Percentiles rank a stretch among this genome's conserved stretches.
Evolutionary conservation across 2,797 vertebrate species (phyloP).

Genomic region (Danio jaintianensis): DNA sequence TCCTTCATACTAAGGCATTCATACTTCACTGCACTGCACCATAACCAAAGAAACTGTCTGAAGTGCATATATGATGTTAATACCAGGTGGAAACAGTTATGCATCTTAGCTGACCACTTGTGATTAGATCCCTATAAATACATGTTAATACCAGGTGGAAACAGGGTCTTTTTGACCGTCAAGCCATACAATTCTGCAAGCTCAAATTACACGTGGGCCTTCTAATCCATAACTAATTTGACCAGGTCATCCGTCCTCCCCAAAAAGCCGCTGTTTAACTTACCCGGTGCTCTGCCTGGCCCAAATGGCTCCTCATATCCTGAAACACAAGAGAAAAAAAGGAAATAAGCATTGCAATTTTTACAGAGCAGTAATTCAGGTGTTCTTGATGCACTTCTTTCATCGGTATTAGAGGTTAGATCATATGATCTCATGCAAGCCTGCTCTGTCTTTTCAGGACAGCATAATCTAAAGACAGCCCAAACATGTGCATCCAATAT

Average conservation of each 20-base stretch:
- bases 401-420: neutral
- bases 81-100: no score
- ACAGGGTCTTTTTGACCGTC: neutral
- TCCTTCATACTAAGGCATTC: no score
- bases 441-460: neutral
- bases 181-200: neutral
- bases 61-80: no score
- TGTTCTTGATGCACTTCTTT: neutral
- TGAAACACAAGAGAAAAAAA: slow-evolving; percentile 34
- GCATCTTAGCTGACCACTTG: no score
- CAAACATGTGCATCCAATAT: slow-evolving; percentile 42
- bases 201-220: neutral
- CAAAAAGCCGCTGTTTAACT: neutral
- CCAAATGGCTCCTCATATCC: slow-evolving; percentile 52
- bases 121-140: no score
- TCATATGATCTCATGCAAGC: slow-evolving; percentile 1
- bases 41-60: no score
- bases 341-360: neutral
- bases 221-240: neutral
- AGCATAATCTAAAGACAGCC: neutral
- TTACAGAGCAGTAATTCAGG: neutral
- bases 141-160: no score
- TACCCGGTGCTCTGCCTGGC: slow-evolving; percentile 44
- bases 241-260: neutral
- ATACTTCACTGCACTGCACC: no score